phyloP scores from a whole-genome alignment of 2,888 invertebrate genomes.

The Yponomeuta sedellus region DNA sequence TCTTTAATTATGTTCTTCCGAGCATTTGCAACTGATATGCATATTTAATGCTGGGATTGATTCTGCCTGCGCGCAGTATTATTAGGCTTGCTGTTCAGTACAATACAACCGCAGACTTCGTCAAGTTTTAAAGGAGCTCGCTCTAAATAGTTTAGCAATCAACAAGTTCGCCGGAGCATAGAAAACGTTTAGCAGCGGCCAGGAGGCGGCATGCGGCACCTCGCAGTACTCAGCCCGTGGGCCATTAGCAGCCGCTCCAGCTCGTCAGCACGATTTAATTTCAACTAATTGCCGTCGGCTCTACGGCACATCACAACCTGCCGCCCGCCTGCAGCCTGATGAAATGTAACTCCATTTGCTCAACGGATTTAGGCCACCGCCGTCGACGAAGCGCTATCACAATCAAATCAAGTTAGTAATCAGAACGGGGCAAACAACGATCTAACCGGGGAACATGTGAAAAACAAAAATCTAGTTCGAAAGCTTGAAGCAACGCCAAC shows the following conservation, averaged over 20 bases:
- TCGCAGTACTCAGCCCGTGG: neutral
- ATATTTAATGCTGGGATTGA: neutral
- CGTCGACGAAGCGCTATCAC: constrained; percentile 26
- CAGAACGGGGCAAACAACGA: constrained; percentile 22
- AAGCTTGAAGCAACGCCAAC: constrained; percentile 15
- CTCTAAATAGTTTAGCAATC: constrained; percentile 35
- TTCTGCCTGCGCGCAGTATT: neutral
- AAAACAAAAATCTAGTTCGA: constrained; percentile 24
- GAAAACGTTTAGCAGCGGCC: constrained; percentile 15
- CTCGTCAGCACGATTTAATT: constrained; percentile 52
- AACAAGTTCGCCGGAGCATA: constrained; percentile 36
- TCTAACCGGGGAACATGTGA: constrained; percentile 3
- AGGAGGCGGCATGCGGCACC: neutral
- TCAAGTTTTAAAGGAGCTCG: neutral
- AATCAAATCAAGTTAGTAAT: constrained; percentile 43
- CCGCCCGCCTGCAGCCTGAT: constrained; percentile 21
- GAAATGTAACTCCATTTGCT: constrained; percentile 43
- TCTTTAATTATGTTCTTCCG: neutral
- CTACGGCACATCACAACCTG: constrained; percentile 34
- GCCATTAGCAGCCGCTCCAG: constrained; percentile 17
- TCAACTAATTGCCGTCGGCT: constrained; percentile 50
- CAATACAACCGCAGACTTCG: neutral
- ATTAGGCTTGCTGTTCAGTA: neutral
- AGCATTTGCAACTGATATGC: neutral
- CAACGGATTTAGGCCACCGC: constrained; percentile 36